A percentile compares a stretch with the other conserved stretches of the same genome.
phyloP scores from a whole-genome alignment of 2,888 invertebrate genomes.

The Trissolcus japonicus region DNA sequence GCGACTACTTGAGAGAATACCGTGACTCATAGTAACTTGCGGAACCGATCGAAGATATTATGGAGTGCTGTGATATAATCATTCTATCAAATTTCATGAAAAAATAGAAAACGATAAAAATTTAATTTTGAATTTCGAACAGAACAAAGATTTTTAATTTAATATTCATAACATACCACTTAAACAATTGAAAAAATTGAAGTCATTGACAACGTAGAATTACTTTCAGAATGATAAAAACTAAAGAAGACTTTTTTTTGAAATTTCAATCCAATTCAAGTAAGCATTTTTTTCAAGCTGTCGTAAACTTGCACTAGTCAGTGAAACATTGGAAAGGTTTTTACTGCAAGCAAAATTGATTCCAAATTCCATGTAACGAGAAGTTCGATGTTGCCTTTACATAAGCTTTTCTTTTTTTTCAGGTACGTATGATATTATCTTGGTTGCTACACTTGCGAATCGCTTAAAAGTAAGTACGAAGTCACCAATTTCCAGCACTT shows the following conservation, averaged over 20 bases:
- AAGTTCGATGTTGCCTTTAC: constrained; percentile 44
- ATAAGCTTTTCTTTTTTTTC: constrained; percentile 45
- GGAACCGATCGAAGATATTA: constrained; percentile 2
- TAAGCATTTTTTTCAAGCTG: constrained; percentile 8
- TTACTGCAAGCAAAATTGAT: constrained; percentile 20
- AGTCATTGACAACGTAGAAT: not conserved
- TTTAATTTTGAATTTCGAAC: not conserved
- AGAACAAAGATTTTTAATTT: no score
- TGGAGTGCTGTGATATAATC: not conserved
- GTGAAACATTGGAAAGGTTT: constrained; percentile 18
- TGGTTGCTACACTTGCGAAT: constrained; percentile 20
- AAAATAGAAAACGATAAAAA: not conserved
- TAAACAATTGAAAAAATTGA: not conserved
- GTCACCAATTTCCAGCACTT: constrained; percentile 43
- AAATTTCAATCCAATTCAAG: not conserved
- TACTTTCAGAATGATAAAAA: no score
- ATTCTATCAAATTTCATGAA: not conserved
- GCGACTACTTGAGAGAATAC: not conserved
- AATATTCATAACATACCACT: no score
- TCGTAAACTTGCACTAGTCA: not conserved
- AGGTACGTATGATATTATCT: constrained; percentile 39
- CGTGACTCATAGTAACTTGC: not conserved
- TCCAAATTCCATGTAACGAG: constrained; percentile 32
- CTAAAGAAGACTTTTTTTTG: not conserved
- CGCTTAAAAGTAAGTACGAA: constrained; percentile 44